Conservation (phyloP, 2,888 invertebrate species). For the Lordiphosa fenestrarum region DNA sequence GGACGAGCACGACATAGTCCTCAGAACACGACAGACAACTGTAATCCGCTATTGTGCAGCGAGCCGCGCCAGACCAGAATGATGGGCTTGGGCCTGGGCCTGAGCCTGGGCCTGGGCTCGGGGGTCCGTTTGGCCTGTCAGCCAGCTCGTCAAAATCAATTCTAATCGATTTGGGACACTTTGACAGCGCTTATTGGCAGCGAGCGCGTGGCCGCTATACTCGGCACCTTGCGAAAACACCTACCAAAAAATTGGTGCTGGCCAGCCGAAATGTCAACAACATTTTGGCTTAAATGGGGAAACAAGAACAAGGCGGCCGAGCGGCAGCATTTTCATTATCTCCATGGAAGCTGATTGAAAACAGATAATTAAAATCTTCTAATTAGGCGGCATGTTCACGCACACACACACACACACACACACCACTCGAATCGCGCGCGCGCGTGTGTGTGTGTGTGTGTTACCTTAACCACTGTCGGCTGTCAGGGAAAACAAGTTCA, state of each 20-base stretch:
- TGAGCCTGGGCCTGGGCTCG: slow-evolving; percentile 22
- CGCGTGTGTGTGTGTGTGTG: slow-evolving; percentile 51
- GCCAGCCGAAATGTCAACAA: slow-evolving; percentile 56
- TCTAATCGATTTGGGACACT: slow-evolving; percentile 76
- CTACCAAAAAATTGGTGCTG: slow-evolving; percentile 12
- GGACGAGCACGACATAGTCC: slow-evolving; percentile 51
- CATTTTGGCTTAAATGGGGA: slow-evolving; percentile 60
- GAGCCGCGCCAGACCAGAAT: slow-evolving; percentile 14
- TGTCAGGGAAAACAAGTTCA: slow-evolving; percentile 78
- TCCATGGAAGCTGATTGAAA: slow-evolving; percentile 70
- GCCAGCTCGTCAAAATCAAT: slow-evolving; percentile 68
- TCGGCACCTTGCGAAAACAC: slow-evolving; percentile 55
- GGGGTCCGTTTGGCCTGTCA: slow-evolving; percentile 52
- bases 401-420: slow-evolving; percentile 47
- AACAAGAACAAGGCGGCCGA: slow-evolving; percentile 46
- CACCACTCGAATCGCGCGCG: slow-evolving; percentile 3
- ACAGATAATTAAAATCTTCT: slow-evolving; percentile 73
- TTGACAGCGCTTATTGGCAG: slow-evolving; percentile 76
- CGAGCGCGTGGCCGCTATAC: slow-evolving; percentile 67
- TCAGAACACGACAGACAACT: slow-evolving; percentile 72
- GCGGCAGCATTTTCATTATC: slow-evolving; percentile 64
- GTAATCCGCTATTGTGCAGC: slow-evolving; percentile 67
- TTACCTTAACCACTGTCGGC: slow-evolving; percentile 77
- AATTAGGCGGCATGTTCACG: slow-evolving; percentile 74
- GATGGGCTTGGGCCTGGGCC: slow-evolving; percentile 22